phyloP scores from a whole-genome alignment of 2,113 vertebrate genomes.

The Chaenocephalus aceratus region DNA sequence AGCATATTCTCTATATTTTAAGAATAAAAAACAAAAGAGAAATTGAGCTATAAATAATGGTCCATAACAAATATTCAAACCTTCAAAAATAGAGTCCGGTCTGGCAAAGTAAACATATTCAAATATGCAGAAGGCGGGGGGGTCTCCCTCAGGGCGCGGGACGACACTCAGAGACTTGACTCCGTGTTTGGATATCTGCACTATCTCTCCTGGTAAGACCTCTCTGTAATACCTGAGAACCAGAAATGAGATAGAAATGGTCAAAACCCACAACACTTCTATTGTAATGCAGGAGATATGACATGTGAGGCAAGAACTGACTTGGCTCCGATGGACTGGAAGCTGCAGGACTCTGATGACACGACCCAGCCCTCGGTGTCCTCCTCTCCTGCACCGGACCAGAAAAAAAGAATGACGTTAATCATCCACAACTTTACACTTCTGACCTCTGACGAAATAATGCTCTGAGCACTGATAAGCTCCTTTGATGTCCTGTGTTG shows the following conservation, averaged over 20 bases:
- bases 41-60: not conserved
- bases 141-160: slow-evolving; percentile 88
- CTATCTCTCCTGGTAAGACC: slow-evolving; percentile 95
- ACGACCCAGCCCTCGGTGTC: slow-evolving; percentile 98
- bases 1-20: too few relatives aligned
- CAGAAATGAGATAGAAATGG: not conserved
- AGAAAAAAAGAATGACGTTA: slow-evolving; percentile 15
- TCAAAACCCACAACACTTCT: not conserved
- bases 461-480: not conserved
- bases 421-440: slow-evolving; percentile 18
- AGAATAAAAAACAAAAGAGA: too few relatives aligned
- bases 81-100: slow-evolving; percentile 98
- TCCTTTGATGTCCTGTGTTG: not conserved
- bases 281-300: not conserved
- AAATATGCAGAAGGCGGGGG: slow-evolving; percentile 97
- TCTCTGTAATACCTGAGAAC: slow-evolving; percentile 93
- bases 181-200: slow-evolving; percentile 92
- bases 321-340: slow-evolving; percentile 97
- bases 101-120: slow-evolving; percentile 99
- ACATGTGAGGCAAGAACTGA: slow-evolving; percentile 71
- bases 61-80: slow-evolving; percentile 71
- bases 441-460: slow-evolving; percentile 24
- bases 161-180: slow-evolving; percentile 90
- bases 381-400: slow-evolving; percentile 81
- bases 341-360: slow-evolving; percentile 98